A percentile compares a stretch with the other conserved stretches of the same genome.
These are phyloP conservation scores for Leptatherina wallacei DNA, from an alignment of 2,797 vertebrate species.

Conservation along the genomic window DNA sequence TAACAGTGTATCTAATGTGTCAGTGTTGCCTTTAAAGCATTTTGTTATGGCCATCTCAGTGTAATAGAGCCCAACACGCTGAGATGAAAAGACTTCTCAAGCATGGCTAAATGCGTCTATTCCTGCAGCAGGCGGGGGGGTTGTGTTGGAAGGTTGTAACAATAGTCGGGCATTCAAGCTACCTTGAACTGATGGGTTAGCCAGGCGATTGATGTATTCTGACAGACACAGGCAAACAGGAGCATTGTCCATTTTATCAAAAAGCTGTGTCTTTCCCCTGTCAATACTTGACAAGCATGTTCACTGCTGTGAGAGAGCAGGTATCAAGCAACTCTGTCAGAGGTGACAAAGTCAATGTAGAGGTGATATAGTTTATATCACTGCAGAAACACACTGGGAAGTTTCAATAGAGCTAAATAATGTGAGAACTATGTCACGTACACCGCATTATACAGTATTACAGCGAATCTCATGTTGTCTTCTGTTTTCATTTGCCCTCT, in stretches of 20 bases:
- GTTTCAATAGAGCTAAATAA: slow-evolving; percentile 17
- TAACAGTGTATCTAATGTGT: slow-evolving; percentile 69
- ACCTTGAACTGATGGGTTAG: slow-evolving; percentile 80
- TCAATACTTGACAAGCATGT: slow-evolving; percentile 73
- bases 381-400: background rate
- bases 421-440: slow-evolving; percentile 7
- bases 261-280: slow-evolving; percentile 67
- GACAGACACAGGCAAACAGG: slow-evolving; percentile 71
- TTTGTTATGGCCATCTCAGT: slow-evolving; percentile 68
- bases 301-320: slow-evolving; percentile 52
- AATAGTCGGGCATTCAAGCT: slow-evolving; percentile 48
- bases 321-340: slow-evolving; percentile 53
- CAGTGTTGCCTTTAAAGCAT: slow-evolving; percentile 68
- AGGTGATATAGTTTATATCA: slow-evolving; percentile 10
- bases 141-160: slow-evolving; percentile 15
- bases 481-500: slow-evolving; percentile 16
- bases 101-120: slow-evolving; percentile 77
- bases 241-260: slow-evolving; percentile 78
- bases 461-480: background rate
- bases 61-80: slow-evolving; percentile 70
- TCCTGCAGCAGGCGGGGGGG: slow-evolving; percentile 38
- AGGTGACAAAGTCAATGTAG: slow-evolving; percentile 34
- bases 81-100: slow-evolving; percentile 80
- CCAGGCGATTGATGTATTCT: slow-evolving; percentile 79
- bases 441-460: background rate